These are phyloP conservation scores for Troides oblongomaculatus DNA, from an alignment of 2,888 invertebrate genomes.

Conservation along the genomic window DNA sequence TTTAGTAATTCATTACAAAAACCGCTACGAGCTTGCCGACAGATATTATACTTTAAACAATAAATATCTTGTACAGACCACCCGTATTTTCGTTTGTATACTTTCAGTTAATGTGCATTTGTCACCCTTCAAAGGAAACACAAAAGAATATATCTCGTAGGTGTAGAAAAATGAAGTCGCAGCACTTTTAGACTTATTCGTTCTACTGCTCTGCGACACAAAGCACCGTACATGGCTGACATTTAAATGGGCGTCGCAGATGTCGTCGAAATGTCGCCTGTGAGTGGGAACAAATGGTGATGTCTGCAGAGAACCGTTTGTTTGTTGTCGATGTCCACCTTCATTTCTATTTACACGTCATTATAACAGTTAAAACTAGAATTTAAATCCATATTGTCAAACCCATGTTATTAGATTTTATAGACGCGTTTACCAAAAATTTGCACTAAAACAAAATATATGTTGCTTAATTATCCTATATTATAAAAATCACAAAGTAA, in stretches of 20 bases:
- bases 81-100: conserved; percentile 1
- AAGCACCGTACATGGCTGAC: conserved; percentile 24
- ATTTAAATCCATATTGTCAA: neutral
- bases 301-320: conserved; percentile 13
- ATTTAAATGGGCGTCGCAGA: conserved; percentile 30
- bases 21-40: conserved; percentile 6
- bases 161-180: conserved; percentile 15
- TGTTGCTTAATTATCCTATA: too few relatives aligned
- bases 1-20: conserved; percentile 12
- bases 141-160: neutral
- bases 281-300: conserved; percentile 26
- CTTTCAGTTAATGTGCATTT: neutral
- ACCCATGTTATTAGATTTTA: neutral
- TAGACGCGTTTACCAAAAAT: too few relatives aligned
- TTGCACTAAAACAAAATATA: too few relatives aligned
- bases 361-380: neutral
- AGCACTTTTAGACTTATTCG: conserved; percentile 18
- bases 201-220: conserved; percentile 20
- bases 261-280: conserved; percentile 26
- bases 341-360: neutral
- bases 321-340: neutral
- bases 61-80: conserved; percentile 10
- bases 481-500: neutral
- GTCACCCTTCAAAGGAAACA: neutral
- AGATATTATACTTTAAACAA: conserved; percentile 21